A percentile compares a stretch with the other conserved stretches of the same genome.
Evolutionary conservation across 1,140 invertebrate species (phyloP).

Genomic region (Batillaria attramentaria): DNA sequence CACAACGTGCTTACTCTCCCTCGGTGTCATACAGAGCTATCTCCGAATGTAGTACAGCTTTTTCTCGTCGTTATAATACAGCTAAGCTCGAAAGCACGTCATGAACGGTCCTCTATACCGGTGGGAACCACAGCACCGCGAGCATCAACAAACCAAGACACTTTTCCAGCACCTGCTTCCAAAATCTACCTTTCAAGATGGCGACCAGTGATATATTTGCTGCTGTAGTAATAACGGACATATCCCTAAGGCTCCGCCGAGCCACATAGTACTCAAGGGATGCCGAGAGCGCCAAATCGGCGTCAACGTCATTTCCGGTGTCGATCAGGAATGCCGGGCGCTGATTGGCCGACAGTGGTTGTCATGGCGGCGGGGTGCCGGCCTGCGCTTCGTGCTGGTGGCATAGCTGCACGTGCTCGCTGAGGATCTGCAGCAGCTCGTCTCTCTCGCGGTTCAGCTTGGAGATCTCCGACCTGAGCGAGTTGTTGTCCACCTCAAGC

Average conservation of each 20-base stretch:
- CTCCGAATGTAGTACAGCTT: too few relatives aligned
- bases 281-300: background rate
- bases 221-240: slow-evolving; percentile 6
- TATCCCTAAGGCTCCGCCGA: background rate
- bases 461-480: slow-evolving; percentile 39
- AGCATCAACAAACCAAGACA: background rate
- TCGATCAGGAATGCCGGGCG: background rate
- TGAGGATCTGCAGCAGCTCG: slow-evolving; percentile 40
- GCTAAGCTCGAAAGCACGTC: too few relatives aligned
- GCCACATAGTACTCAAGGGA: background rate
- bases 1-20: too few relatives aligned
- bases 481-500: slow-evolving; percentile 43
- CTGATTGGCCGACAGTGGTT: slow-evolving; percentile 22
- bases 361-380: slow-evolving; percentile 29
- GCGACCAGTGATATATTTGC: too few relatives aligned
- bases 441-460: slow-evolving; percentile 42
- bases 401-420: slow-evolving; percentile 40
- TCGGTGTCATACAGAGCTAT: too few relatives aligned
- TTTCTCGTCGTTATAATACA: too few relatives aligned
- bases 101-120: too few relatives aligned
- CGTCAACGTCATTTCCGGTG: slow-evolving; percentile 27
- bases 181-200: too few relatives aligned
- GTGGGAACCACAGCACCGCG: background rate
- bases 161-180: background rate
- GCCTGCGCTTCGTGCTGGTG: slow-evolving; percentile 15